Base-by-base conservation (phyloP, 2,888 invertebrate species). In the Tipula vernalis region DNA sequence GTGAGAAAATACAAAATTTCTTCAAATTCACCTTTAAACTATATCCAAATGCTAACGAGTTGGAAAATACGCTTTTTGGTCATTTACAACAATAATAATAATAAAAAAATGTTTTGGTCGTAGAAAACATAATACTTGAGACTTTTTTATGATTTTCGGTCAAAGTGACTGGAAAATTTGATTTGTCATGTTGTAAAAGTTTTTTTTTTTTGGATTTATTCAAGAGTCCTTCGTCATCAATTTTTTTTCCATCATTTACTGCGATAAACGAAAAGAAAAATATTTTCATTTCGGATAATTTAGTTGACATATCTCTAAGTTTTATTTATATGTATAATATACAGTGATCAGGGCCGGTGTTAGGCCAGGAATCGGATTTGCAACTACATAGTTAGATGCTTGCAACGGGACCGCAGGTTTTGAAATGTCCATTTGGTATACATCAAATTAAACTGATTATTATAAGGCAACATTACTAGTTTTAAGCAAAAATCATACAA, bases 161-260 rank as follows among this genome's bases (percentile, higher is more conserved):
- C 41, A 85, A 85, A 85, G 85, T 85, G 85, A 85, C 85, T 85
- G 85, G 85, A 85, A 85, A 85, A 85, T 85, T 85, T 85, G 85
- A 85, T 85, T 85, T 85, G 85, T 85, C 18, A 85, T 84, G 41
- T 28, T 28, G 28, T 84, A 28, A 10, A 10, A 71, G 18, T 71
- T 71, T 71, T 28, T 71, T 18, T 28, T 18, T 10, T 71, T 28
- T 71, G 71, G 71, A 2, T 28, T 28, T 28, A 28, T 28, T 28
- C 71, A 71, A 51, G n/a, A 51, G 71, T 28, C 28, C 71, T 71
- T 71, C 28, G 71, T 71, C 71, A 28, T 71, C 71, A 71, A 28
- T 28, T 71, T 71, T 71, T 12, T 28, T 71, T 51, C 51, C 12
- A 51, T 51, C 15, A 71, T 57, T 57, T 8, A 15, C 51, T 51